These are phyloP conservation scores for Patella pellucida DNA, from an alignment of 2,888 invertebrate species.

Conservation along the genomic window DNA sequence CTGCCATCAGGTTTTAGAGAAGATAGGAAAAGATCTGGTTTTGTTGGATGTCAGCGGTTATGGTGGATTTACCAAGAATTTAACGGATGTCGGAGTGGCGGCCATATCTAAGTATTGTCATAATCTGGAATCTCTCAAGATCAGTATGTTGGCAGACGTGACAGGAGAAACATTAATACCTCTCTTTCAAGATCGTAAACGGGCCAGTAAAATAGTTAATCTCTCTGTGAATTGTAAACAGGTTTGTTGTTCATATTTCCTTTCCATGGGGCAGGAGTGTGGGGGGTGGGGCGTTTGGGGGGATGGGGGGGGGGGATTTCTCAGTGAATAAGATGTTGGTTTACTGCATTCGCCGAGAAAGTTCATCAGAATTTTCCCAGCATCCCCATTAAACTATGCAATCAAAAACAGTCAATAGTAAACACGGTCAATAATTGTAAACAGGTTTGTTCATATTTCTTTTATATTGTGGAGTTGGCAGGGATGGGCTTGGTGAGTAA, in stretches of 20 bases:
- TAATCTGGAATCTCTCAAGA: slow-evolving; percentile 48
- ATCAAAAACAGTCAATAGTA: too few species aligned
- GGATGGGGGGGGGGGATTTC: too few species aligned
- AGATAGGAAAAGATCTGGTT: slow-evolving; percentile 50
- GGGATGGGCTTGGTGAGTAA: neutral
- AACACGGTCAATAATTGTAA: too few species aligned
- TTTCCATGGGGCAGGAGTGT: too few species aligned
- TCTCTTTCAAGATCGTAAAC: slow-evolving; percentile 46
- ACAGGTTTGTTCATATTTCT: too few species aligned
- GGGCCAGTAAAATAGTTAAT: slow-evolving; percentile 46
- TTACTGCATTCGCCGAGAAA: too few species aligned
- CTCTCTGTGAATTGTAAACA: slow-evolving; percentile 53
- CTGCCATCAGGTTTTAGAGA: slow-evolving; percentile 49
- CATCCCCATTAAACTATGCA: too few species aligned
- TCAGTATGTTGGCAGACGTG: slow-evolving; percentile 52
- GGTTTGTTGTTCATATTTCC: too few species aligned
- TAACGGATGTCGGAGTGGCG: slow-evolving; percentile 59
- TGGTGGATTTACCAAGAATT: slow-evolving; percentile 36
- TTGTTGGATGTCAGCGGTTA: slow-evolving; percentile 59
- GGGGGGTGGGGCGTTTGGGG: too few species aligned
- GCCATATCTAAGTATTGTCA: slow-evolving; percentile 54
- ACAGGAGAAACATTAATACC: slow-evolving; percentile 52
- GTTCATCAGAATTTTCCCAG: too few species aligned
- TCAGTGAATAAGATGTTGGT: too few species aligned
- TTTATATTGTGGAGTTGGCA: too few species aligned